Evolutionary conservation across 2,113 vertebrate genomes (phyloP), one percentile per base, ranked within the genome.

Genomic region (Ardeotis arabs): DNA sequence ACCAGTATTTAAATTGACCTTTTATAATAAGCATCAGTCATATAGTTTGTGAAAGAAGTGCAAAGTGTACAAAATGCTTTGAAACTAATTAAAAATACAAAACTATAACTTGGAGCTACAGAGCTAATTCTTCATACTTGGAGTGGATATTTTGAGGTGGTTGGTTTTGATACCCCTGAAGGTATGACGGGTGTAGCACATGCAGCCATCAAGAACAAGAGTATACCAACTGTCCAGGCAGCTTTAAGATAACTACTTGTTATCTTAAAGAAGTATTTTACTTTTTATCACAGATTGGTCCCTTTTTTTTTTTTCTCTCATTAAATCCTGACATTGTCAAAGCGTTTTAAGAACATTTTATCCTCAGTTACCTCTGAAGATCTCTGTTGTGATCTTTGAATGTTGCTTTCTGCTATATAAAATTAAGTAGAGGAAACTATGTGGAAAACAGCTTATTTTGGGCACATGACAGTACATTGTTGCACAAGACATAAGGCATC

Each of bases 341-440:
- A 84, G 8, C 25, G 27, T 79, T 84, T 89, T 59, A 64, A 64
- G 62, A 83, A 73, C 37, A 28, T 50, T 66, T 92, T 80, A 22
- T 56, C 22, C 72, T 28, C 31, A 68, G 25, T 79, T 94, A 27
- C 49, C n/a, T 79, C 62, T 72, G 78, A 75, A 84, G 39, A 44
- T 90, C 53, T 84, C 59, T 70, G 8, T 85, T 93, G 39, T 88
- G 63, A 93, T 78, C 75, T 93, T 76, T 93, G 70, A 73, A 76
- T 63, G 49, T 79, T 47, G 33, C 45, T 87, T 52, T 79, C 87
- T 93, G 56, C 63, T 76, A 2, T 29, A 24, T 35, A 62, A 92
- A 79, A 91, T 66, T 37, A 72, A 69, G 37, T 72, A 29, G 47
- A 74, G 37, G 84, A 89, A 85, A 66, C 18, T 41, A 28, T 29